phyloP scores from a whole-genome alignment of 2,888 invertebrate genomes.

The Microctonus aethiopoides region DNA sequence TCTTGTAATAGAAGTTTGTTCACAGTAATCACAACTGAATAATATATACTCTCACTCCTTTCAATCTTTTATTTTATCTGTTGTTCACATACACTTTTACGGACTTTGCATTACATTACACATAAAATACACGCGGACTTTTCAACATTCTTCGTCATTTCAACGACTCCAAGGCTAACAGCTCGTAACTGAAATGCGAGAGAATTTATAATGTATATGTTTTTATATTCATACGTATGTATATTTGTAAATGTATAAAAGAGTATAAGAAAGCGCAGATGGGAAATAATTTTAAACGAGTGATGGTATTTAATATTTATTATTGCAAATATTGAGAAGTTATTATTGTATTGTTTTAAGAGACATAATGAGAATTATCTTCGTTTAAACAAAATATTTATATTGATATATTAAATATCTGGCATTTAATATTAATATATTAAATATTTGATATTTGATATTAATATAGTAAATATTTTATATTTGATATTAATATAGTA shows the following conservation, averaged over 20 bases:
- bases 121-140: too few relatives aligned
- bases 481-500: too few relatives aligned
- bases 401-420: too few relatives aligned
- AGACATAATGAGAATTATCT: constrained; percentile 22
- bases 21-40: background rate
- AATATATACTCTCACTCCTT: background rate
- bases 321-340: constrained; percentile 28
- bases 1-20: background rate
- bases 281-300: constrained; percentile 29
- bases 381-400: too few relatives aligned
- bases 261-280: constrained; percentile 8
- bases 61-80: background rate
- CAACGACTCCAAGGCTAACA: constrained; percentile 36
- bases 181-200: constrained; percentile 10
- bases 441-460: too few relatives aligned
- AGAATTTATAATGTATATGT: too few relatives aligned
- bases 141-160: constrained; percentile 41
- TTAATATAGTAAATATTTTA: too few relatives aligned
- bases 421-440: too few relatives aligned
- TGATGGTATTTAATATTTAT: constrained; percentile 35
- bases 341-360: constrained; percentile 13
- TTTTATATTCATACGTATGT: background rate
- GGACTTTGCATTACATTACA: constrained; percentile 24
- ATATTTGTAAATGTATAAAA: background rate
- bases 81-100: background rate